phyloP scores from a whole-genome alignment of 2,888 invertebrate species.

The Boloria euphrosyne region DNA sequence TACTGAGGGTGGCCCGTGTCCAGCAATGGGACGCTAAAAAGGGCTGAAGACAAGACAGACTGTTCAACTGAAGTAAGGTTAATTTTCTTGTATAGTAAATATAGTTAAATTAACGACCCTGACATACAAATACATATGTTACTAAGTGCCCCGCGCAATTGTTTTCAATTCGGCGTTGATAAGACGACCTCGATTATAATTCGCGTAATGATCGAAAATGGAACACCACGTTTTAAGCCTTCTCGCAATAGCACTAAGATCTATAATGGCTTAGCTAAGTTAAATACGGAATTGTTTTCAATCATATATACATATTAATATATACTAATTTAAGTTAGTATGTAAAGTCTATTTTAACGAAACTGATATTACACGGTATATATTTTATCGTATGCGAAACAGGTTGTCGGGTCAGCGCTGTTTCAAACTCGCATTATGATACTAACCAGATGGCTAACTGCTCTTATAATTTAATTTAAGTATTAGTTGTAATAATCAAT shows the following conservation, averaged over 20 bases:
- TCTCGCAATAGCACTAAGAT: neutral
- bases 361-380: no score
- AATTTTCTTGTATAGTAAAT: neutral
- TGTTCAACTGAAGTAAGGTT: neutral
- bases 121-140: slow-evolving; percentile 35
- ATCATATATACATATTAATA: slow-evolving; percentile 18
- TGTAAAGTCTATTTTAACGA: neutral
- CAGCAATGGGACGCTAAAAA: no score
- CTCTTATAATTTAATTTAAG: neutral
- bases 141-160: slow-evolving; percentile 33
- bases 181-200: slow-evolving; percentile 41
- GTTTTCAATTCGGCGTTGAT: slow-evolving; percentile 43
- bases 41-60: no score
- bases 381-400: neutral
- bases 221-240: slow-evolving; percentile 1
- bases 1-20: no score
- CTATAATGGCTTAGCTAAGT: neutral
- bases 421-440: neutral
- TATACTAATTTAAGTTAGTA: neutral
- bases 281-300: slow-evolving; percentile 7
- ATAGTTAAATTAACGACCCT: slow-evolving; percentile 27
- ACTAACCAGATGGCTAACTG: neutral
- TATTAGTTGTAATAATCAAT: neutral
- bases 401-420: slow-evolving; percentile 6
- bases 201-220: slow-evolving; percentile 29